Evolutionary conservation across 2,113 vertebrate species (phyloP), one percentile per base, ranked within the genome.

Genomic region (Irena cyanogastra): DNA sequence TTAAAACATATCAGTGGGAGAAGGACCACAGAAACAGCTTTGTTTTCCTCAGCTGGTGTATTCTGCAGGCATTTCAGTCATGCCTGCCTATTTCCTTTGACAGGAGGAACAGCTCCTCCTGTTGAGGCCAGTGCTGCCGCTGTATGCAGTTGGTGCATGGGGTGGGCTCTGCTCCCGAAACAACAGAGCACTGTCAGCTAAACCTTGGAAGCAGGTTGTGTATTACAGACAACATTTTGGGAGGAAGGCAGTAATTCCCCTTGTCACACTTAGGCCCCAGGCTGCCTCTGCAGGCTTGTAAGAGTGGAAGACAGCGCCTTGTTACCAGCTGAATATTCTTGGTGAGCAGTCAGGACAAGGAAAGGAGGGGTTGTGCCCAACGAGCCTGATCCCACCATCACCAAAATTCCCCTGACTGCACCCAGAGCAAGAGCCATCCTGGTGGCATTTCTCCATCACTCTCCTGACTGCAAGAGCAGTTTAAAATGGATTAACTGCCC

Each of bases 111-210:
- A 75, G 66, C 57, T 72, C 83, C 81, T 94, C 63, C 37, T 77
- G 66, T n/a, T 26, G 50, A 42, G 39, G 69, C 56, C 54, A 9
- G 35, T 10, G 20, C 60, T 4, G 4, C 37, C 72, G 24, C 3
- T 3, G 6, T 9, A 23, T 16, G 66, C 47, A 14, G 54, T 2
- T 1, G 2, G 75, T 27, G 9, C 4, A 4, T 1, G 8, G 33
- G 59, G 28, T 0, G 1, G 13, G 45, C 30, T 70, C 63, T 4
- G 21, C 26, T 65, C 66, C 54, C 0, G 0, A 39, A 72, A 47
- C n/a, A 74, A 3, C 53, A 24, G 18, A 42, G 13, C 44, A 1
- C 20, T 41, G 39, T 13, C 75, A 59, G 35, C 47, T 56, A 53
- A 74, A 83, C 22, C 71, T 54, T 23, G 37, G 37, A 26, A 45